Conservation (phyloP, 2,888 invertebrate species). For the Ophioninae sp. region DNA sequence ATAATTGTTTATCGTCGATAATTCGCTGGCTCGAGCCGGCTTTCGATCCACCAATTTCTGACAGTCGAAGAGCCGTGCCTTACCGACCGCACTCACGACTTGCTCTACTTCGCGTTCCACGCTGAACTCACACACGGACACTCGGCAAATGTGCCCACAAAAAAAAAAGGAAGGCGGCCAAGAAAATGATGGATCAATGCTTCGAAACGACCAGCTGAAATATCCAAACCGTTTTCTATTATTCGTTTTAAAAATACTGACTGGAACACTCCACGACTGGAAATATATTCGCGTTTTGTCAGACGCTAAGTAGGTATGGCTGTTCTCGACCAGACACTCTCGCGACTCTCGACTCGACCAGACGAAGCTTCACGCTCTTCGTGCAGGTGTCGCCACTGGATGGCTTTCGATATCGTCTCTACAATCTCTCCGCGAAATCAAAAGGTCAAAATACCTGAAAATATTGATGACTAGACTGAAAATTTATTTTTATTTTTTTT, state of each 20-base stretch:
- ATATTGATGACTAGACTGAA: not conserved
- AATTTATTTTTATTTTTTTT: not conserved
- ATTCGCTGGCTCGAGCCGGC: constrained; percentile 34
- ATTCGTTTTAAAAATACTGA: constrained; percentile 58
- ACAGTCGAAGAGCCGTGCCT: constrained; percentile 33
- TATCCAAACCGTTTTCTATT: constrained; percentile 48
- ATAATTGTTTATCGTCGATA: constrained; percentile 13
- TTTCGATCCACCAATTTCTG: constrained; percentile 17
- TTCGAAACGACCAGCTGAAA: constrained; percentile 26
- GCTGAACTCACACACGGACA: not conserved
- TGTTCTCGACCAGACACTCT: constrained; percentile 40
- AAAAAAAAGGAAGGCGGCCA: constrained; percentile 7
- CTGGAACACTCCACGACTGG: constrained; percentile 57
- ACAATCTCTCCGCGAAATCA: not conserved
- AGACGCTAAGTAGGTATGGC: constrained; percentile 55
- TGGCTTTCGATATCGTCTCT: constrained; percentile 6
- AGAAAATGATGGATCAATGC: constrained; percentile 31
- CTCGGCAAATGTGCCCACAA: not conserved
- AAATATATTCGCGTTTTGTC: constrained; percentile 42
- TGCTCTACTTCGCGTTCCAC: constrained; percentile 9
- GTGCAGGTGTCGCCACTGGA: constrained; percentile 62
- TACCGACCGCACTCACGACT: constrained; percentile 42
- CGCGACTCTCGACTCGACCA: not conserved
- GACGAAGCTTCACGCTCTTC: constrained; percentile 14
- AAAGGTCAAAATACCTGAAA: not conserved